phyloP scores from a whole-genome alignment of 2,888 invertebrate genomes.

The Nymphalis c-album region DNA sequence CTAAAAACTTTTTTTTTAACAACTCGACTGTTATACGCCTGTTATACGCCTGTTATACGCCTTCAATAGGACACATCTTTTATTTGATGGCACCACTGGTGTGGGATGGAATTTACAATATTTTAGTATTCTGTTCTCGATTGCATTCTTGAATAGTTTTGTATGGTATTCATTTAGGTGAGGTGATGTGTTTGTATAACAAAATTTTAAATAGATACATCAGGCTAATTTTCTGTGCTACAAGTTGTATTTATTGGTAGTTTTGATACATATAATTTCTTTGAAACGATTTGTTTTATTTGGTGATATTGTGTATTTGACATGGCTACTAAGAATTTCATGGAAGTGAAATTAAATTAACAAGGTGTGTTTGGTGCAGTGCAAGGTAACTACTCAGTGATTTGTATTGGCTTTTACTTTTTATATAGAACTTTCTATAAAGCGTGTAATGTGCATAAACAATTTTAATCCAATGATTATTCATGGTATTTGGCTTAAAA shows the following conservation, averaged over 20 bases:
- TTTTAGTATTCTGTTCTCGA: conserved; percentile 19
- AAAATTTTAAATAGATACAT: conserved; percentile 6
- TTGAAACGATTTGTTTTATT: conserved; percentile 18
- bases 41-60: background rate
- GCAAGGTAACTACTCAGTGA: conserved; percentile 29
- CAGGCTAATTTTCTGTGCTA: background rate
- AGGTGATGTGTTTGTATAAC: conserved; percentile 23
- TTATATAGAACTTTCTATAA: conserved; percentile 30
- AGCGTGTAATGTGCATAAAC: conserved; percentile 34
- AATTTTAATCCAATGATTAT: conserved; percentile 43
- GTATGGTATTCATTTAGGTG: conserved; percentile 23
- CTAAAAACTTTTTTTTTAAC: background rate
- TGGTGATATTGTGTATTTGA: conserved; percentile 39
- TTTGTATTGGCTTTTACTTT: conserved; percentile 28
- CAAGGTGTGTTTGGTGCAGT: conserved; percentile 30
- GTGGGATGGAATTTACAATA: background rate
- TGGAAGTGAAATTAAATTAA: conserved; percentile 42
- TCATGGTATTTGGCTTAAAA: conserved; percentile 21
- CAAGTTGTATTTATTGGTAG: background rate
- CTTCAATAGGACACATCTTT: background rate
- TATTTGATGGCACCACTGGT: conserved; percentile 8
- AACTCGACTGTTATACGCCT: background rate
- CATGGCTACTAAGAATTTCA: conserved; percentile 62
- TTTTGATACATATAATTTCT: background rate
- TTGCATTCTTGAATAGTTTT: conserved; percentile 26